Conservation (phyloP, 2,797 vertebrate species). For the Dipus sagitta region DNA sequence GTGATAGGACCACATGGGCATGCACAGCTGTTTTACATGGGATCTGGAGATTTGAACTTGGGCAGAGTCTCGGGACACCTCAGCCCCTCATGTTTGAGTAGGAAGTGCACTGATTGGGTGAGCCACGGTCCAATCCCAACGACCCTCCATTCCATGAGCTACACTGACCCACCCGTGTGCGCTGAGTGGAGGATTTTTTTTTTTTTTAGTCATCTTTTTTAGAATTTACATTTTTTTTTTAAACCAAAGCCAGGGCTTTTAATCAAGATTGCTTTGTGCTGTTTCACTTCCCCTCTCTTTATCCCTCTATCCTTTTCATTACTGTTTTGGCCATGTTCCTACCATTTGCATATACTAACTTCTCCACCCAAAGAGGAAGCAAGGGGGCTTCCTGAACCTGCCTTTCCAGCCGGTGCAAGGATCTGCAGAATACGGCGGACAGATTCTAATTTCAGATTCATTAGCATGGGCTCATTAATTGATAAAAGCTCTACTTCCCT, state of each 20-base stretch:
- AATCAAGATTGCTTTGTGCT: background rate
- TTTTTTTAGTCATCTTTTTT: too few relatives aligned
- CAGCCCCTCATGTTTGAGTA: too few relatives aligned
- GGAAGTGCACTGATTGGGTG: too few relatives aligned
- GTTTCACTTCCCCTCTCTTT: background rate
- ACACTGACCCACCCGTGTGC: background rate
- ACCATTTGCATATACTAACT: background rate
- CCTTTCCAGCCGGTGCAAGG: background rate
- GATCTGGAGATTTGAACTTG: too few relatives aligned
- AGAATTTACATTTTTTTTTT: background rate
- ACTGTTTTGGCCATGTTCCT: background rate
- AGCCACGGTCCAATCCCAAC: too few relatives aligned
- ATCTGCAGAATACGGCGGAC: background rate
- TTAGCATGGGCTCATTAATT: slow-evolving; percentile 35
- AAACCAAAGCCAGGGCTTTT: background rate
- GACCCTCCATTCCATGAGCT: background rate
- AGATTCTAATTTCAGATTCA: slow-evolving; percentile 10
- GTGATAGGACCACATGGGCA: too few relatives aligned
- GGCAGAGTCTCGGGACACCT: too few relatives aligned
- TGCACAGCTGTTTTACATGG: too few relatives aligned
- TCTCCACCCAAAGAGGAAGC: background rate
- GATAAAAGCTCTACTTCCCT: background rate
- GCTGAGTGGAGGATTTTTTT: too few relatives aligned
- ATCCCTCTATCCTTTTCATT: slow-evolving; percentile 11
- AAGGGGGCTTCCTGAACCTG: background rate